Base-by-base conservation (phyloP, 2,797 vertebrate species). In the Hafferia zeledoni region DNA sequence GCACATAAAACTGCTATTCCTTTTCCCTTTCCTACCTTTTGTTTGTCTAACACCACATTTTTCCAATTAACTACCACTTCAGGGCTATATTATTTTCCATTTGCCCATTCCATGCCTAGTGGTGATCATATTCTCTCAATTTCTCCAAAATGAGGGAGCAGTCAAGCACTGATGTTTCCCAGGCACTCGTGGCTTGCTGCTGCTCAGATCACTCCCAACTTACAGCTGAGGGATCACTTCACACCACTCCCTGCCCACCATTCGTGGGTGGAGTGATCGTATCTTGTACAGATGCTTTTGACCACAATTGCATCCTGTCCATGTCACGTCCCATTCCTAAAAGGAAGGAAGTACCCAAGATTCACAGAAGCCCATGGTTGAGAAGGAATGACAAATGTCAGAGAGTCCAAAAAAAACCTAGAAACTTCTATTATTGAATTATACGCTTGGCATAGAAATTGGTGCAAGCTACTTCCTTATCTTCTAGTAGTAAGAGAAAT, bases 301-400 rank as follows among this genome's bases (percentile, higher is more conserved):
- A 39, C 35, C 35, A 28, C 57, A 37, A 25, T 60, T 60, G 35
- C 17, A 39, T 60, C 25, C 35, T 28, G 57, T 28, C 24, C 57
- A n/a, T 39, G 31, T 31, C 5, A 12, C 0, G 0, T 33, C 3
- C 9, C 19, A 30, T 13, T 52, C 16, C 19, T 52, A 30, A 72
- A 39, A 65, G 16, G 19, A 65, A 65, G 28, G 24, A 52, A 52
- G 16, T 6, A n/a, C 35, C 10, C n/a, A 65, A n/a, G 7, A 65
- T 33, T 57, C n/a, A 25, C 33, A 44, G 43, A 59, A 3, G 5
- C 2, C 16, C 27, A 6, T 22, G 13, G 9, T 11, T 19, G 10
- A 80, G 52, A 16, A 57, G 13, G 13, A 71, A 11, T 2, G 17
- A 43, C 23, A 49, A 47, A 61, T 64, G 4, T 6, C 27, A 43